Evolutionary conservation across 2,888 invertebrate genomes (phyloP), one percentile per base, ranked within the genome.

Genomic region (Anarsia innoxiella): DNA sequence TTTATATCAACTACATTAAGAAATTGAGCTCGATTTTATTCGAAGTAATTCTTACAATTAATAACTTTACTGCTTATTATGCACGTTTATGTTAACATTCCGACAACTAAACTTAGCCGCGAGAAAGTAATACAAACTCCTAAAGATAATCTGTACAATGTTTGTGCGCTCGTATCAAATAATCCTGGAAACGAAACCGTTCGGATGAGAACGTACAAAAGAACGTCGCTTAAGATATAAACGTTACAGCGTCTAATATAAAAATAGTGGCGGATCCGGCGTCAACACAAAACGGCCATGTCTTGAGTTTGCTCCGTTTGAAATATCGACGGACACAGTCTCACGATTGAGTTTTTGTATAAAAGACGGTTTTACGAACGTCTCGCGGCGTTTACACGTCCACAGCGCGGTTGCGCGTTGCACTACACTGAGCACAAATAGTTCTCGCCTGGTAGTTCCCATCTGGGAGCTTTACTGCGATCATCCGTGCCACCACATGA

Each of bases 401-500:
- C 50, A 58, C 46, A 56, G 66, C 77, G 72, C 74, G 70, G 66
- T 75, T 55, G 69, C 72, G 73, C 72, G 72, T 76, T 68, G 76
- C 79, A 78, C 79, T 73, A 65, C 80, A 79, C 80, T 74, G 69
- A 78, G 75, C 80, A 82, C 82, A 67, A 56, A 59, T 56, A 48
- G 80, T 84, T 66, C 78, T 80, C 84, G 82, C 84, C 82, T 72
- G 51, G 48, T 48, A 71, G 50, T 71, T 67, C 67, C 75, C 72
- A 56, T 42, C 72, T 77, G 78, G 73, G 71, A 70, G 71, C 56
- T 46, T 75, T 79, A 83, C 50, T 72, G 70, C 40, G 74, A 79
- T 86, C 86, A 86, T 74, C 86, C 86, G 45, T 86, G 83, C 86
- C 86, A 86, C 86, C 86, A 86, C 86, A 86, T 85, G 45, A 86